These are phyloP conservation scores for Cyanoramphus novaezelandiae DNA, from an alignment of 2,113 vertebrate species.

Conservation along the genomic window DNA sequence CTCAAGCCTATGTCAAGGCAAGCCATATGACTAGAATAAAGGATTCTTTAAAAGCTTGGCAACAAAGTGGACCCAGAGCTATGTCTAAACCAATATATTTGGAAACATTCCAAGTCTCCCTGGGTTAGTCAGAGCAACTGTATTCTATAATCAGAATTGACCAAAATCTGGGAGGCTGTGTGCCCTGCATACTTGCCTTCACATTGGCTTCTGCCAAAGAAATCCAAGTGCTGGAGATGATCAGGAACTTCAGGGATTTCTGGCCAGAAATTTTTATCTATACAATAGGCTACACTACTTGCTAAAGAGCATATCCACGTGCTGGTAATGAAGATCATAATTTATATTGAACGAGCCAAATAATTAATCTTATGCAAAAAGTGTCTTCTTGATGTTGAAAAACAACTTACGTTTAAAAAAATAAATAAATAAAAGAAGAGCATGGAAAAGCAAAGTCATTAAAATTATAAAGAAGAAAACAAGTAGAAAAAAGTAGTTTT, in stretches of 20 bases:
- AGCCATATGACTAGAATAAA: not conserved
- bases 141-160: not conserved
- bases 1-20: not conserved
- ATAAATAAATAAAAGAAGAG: not conserved
- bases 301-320: not conserved
- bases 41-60: not conserved
- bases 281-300: not conserved
- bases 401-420: not conserved
- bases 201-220: accelerated
- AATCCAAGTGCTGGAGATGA: not conserved
- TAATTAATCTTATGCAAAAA: not conserved
- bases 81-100: not conserved
- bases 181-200: not conserved
- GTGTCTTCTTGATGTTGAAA: not conserved
- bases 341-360: not conserved
- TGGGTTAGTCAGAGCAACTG: not conserved
- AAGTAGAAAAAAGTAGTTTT: not conserved
- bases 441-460: not conserved
- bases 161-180: not conserved
- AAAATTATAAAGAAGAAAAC: not conserved
- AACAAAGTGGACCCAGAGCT: not conserved
- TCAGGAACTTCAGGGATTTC: not conserved
- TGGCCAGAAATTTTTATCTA: not conserved
- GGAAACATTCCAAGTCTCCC: not conserved
- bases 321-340: not conserved